Conservation (phyloP, 2,113 vertebrate genomes). For the Pica pica region DNA sequence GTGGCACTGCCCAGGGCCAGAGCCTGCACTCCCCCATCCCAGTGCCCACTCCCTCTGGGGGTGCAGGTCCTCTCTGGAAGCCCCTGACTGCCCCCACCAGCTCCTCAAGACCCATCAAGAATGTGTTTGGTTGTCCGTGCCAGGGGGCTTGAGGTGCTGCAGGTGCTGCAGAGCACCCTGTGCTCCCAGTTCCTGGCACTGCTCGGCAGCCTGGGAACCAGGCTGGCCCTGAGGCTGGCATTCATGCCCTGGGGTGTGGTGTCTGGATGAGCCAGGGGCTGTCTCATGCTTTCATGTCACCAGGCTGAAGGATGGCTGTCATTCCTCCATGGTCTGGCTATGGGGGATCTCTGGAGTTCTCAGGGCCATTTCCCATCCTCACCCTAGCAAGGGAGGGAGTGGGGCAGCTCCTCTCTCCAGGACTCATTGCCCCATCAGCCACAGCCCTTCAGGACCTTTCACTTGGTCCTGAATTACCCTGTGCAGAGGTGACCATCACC, state of each 20-base stretch:
- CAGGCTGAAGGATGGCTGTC: background rate
- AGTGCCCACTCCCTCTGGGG: fast-evolving
- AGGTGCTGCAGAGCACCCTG: background rate
- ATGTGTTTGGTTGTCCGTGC: fast-evolving
- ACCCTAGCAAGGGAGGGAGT: background rate
- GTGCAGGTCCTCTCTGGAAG: background rate
- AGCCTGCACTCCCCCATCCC: background rate
- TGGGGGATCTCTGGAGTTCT: background rate
- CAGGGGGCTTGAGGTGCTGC: background rate
- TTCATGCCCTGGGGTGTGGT: background rate
- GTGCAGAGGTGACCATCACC: background rate
- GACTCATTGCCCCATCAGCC: background rate
- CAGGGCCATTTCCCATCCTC: background rate
- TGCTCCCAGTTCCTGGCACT: background rate
- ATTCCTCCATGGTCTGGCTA: background rate
- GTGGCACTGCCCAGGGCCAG: background rate
- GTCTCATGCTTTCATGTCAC: fast-evolving
- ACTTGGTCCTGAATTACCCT: background rate
- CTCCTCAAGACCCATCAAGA: background rate
- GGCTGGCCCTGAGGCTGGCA: background rate
- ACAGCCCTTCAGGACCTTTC: background rate
- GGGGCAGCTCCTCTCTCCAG: background rate
- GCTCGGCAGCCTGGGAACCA: background rate
- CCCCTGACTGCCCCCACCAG: fast-evolving
- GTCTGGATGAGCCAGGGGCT: background rate